Conservation (phyloP, 1,140 invertebrate genomes). For the Magallana angulata region DNA sequence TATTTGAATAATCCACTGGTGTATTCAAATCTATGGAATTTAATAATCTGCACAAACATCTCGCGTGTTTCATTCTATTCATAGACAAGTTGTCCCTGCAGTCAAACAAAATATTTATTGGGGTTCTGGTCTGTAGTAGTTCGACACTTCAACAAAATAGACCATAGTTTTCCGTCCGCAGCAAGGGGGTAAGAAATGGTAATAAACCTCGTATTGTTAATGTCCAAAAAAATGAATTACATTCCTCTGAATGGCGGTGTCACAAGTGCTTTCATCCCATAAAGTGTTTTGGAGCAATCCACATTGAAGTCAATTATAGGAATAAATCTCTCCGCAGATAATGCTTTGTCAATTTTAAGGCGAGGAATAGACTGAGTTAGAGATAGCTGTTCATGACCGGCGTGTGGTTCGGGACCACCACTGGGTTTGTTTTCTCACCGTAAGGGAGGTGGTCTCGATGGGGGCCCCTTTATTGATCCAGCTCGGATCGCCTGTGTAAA, state of each 20-base stretch:
- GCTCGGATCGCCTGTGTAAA: slow-evolving; percentile 25
- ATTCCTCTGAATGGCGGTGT: slow-evolving; percentile 15
- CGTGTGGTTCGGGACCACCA: slow-evolving; percentile 1
- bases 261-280: slow-evolving; percentile 18
- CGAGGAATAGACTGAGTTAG: neutral
- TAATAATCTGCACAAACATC: no score
- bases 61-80: no score
- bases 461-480: slow-evolving; percentile 27
- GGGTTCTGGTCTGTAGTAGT: neutral
- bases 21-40: no score
- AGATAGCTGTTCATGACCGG: neutral
- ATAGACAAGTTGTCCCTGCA: no score
- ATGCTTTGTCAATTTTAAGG: neutral
- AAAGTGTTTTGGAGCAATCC: slow-evolving; percentile 3
- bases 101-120: no score
- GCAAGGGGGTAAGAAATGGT: neutral
- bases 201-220: neutral
- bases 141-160: slow-evolving; percentile 6
- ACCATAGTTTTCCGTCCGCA: neutral
- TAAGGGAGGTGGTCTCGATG: slow-evolving; percentile 21
- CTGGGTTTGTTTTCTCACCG: slow-evolving; percentile 22
- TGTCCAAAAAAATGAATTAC: neutral
- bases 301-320: slow-evolving; percentile 21
- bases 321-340: slow-evolving; percentile 25
- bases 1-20: no score